Evolutionary conservation across 2,888 invertebrate genomes (phyloP), one percentile per base, ranked within the genome.

Genomic region (Cataglyphis albicans): DNA sequence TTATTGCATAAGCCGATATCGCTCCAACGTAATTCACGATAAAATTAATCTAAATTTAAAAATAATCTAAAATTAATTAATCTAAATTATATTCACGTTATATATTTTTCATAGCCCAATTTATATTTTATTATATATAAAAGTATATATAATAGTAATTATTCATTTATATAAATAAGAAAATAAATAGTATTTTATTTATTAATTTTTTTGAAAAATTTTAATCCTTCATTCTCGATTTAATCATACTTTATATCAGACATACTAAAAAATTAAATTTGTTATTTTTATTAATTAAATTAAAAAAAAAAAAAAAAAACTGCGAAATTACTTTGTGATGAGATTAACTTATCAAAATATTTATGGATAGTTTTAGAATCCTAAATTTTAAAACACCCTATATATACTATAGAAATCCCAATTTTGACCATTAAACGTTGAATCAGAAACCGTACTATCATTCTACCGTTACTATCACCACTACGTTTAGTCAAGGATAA

Each of bases 51-150:
- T 35, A 7, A 59, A 72, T 44, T 80, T 59, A 32, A 44, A 44
- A 72, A 72, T 48, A 59, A 72, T 72, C 21, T 44, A 7, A 59
- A 72, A 35, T 80, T 59, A 44, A 72, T 80, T 59, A 59, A 72
- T 72, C 32, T 44, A 7, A 59, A 72, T 44, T 76, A 57, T 57
- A 57, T 57, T 15, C 57, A 7, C 6, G 15, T 59, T 57, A 78
- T 29, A 44, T 10, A 57, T 48, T 64, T 64, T 15, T 41, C 38
- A 64, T 12, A n/a, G n/a, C 18, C 18, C 63, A n/a, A 5, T 64
- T 64, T 64, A 76, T 68, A 55, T 68, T 68, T 76, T 18, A 35
- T 35, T 25, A n/a, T 6, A 15, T 41, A 4, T 15, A 29, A 61
- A 61, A 29, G 18, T 25, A 61, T 25, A 25, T 25, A 25, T 25